Percentiles rank a stretch among this genome's conserved stretches.
Conservation (phyloP, 2,113 vertebrate genomes). For the Anguilla japonica region DNA sequence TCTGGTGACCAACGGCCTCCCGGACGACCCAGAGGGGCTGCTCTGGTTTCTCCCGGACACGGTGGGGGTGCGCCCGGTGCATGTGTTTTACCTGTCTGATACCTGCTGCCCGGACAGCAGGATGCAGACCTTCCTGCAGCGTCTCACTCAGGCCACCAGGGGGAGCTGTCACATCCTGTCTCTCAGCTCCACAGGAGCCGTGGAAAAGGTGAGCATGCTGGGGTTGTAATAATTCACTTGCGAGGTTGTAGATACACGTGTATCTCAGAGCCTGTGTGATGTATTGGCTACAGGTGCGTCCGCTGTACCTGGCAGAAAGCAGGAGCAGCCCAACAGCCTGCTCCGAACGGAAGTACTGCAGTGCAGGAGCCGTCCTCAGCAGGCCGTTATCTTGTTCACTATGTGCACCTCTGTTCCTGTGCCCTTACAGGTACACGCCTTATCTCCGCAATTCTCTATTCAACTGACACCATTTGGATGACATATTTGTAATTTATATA, state of each 20-base stretch:
- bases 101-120: constrained; percentile 32
- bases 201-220: constrained; percentile 51
- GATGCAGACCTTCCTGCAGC: constrained; percentile 51
- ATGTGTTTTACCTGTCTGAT: constrained; percentile 55
- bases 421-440: constrained; percentile 18
- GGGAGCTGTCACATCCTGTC: constrained; percentile 59
- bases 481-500: too few relatives aligned
- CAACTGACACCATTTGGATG: not conserved
- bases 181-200: constrained; percentile 27
- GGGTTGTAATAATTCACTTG: not conserved
- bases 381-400: constrained; percentile 12
- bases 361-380: constrained; percentile 37
- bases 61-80: constrained; percentile 46
- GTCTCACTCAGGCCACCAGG: constrained; percentile 51
- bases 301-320: constrained; percentile 38
- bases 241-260: not conserved
- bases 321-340: constrained; percentile 20
- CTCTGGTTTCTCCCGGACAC: constrained; percentile 46
- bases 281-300: constrained; percentile 42
- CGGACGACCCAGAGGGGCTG: constrained; percentile 47
- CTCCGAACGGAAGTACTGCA: constrained; percentile 53
- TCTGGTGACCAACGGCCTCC: constrained; percentile 51
- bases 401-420: not conserved
- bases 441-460: not conserved
- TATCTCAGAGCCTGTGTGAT: constrained; percentile 14